phyloP scores from a whole-genome alignment of 2,113 vertebrate genomes.

The Odontophorus gujanensis region DNA sequence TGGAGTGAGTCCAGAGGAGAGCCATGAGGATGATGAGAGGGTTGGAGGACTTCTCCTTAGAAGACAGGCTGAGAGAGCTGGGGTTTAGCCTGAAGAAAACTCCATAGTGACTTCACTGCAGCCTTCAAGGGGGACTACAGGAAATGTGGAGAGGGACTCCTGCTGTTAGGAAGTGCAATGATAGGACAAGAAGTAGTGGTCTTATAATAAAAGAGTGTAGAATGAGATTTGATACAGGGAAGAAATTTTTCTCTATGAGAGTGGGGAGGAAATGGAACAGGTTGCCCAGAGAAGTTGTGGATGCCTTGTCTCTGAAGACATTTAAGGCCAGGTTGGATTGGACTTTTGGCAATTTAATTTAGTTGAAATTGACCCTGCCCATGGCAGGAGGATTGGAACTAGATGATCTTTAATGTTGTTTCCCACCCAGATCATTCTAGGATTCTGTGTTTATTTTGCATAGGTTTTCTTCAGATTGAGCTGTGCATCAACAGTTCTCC shows the following conservation, averaged over 20 bases:
- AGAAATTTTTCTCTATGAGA: background rate
- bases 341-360: background rate
- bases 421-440: background rate
- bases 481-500: background rate
- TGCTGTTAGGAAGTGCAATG: background rate
- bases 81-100: background rate
- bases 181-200: background rate
- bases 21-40: background rate
- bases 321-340: background rate
- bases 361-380: background rate
- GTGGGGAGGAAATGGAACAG: background rate
- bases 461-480: background rate
- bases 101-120: background rate
- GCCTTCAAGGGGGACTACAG: background rate
- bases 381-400: background rate
- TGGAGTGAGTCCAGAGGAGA: background rate
- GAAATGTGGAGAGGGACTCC: background rate
- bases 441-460: background rate
- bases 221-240: background rate
- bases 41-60: background rate
- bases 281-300: background rate
- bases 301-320: background rate
- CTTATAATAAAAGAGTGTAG: background rate
- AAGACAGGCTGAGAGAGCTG: background rate
- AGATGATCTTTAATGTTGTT: background rate